Evolutionary conservation across 64 coral and sea anemone genomes (phyloP).

Genomic region (Actinia tenebrosa): DNA sequence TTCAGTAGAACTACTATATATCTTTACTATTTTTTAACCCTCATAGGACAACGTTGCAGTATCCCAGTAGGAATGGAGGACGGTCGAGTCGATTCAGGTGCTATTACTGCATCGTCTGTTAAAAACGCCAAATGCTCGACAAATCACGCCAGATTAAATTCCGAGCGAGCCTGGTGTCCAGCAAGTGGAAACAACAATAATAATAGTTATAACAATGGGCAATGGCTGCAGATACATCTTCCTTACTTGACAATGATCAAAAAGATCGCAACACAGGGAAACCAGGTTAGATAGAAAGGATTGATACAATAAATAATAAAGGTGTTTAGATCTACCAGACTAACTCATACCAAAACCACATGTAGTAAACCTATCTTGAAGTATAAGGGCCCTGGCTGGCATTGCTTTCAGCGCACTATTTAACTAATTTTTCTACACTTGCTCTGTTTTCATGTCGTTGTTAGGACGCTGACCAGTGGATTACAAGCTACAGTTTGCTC

Average conservation of each 20-base stretch:
- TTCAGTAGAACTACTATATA: too few species aligned
- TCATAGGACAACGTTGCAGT: background rate
- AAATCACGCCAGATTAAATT: background rate
- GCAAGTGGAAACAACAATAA: background rate
- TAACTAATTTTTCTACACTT: background rate
- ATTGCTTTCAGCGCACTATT: too few species aligned
- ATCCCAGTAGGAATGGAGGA: background rate
- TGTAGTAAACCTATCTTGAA: too few species aligned
- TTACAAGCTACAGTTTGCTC: background rate
- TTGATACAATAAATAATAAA: too few species aligned
- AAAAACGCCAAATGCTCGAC: background rate
- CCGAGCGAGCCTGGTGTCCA: background rate
- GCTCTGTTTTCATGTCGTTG: background rate
- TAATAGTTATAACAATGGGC: too few species aligned
- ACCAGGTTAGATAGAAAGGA: background rate
- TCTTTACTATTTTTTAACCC: too few species aligned
- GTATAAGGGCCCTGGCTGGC: too few species aligned
- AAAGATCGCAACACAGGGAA: slow-evolving; percentile 20
- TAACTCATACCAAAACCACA: too few species aligned
- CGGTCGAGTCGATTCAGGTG: background rate
- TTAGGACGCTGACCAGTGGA: background rate
- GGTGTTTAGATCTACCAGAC: too few species aligned
- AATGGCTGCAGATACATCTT: slow-evolving; percentile 6
- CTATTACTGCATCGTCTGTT: background rate
- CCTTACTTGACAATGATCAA: background rate